Evolutionary conservation across 2,113 vertebrate species (phyloP), one percentile per base, ranked within the genome.

Genomic region (Puma concolor): DNA sequence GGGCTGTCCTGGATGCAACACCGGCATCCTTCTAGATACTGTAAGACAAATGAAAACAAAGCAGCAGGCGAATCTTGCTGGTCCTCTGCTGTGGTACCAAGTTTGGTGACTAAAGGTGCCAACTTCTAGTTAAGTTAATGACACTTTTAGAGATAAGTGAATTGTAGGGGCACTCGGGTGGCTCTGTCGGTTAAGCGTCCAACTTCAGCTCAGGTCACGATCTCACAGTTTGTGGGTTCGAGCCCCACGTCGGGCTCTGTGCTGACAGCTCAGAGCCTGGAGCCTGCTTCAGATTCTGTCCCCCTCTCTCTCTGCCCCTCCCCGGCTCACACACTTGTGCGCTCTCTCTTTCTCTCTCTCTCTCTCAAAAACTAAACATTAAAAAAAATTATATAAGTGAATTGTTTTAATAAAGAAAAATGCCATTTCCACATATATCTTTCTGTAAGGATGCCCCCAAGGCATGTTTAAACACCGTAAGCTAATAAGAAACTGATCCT

Each of bases 321-420:
- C 15, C 15, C 7, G 7, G 44, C 44, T 44, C 44, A 44, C 7
- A 7, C 44, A 9, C 44, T 44, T 44, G 44, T 44, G 7, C 44
- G 7, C 44, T 14, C 50, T 11, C 50, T 50, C 50, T 10, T 3
- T 50, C 50, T 17, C 52, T 54, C 52, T 54, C 52, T 8, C 57
- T 19, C 57, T 7, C 21, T 23, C 21, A 60, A 60, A 60, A 60
- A 60, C 17, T 54, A 57, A 57, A 8, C 19, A 23, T 8, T 57
- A 57, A 60, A 60, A 23, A 60, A 60, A 23, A 3, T 60, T 60
- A 23, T 23, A 3, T 23, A 23, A 52, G n/a, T 12, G 14, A 74
- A 25, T 38, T 38, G n/a, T 81, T 76, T 85, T 27, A 64, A 85
- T 76, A n/a, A 94, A 95, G 57, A 67, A 90, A 91, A 87, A 50